Evolutionary conservation across 92 coral and sea anemone species (phyloP).

Genomic region (Galaxea fascicularis): DNA sequence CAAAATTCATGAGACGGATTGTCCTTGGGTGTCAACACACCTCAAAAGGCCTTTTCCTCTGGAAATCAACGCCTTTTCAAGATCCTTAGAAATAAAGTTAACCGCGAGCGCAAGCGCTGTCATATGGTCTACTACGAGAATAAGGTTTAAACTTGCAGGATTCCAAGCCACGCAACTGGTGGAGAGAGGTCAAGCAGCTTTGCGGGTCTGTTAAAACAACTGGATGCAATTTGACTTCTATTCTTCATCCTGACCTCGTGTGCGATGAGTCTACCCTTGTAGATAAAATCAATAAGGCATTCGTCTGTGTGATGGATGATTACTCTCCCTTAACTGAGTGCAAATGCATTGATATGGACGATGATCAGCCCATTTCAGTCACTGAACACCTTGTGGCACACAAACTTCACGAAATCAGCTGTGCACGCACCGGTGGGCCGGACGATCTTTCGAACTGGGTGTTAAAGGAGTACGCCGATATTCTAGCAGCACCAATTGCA

Average conservation of each 20-base stretch:
- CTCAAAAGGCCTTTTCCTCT: constrained; percentile 63
- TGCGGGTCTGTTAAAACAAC: constrained; percentile 60
- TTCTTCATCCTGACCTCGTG: constrained; percentile 40
- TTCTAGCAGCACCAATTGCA: constrained; percentile 66
- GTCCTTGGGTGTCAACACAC: constrained; percentile 67
- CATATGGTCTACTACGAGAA: constrained; percentile 50
- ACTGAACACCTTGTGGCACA: constrained; percentile 29
- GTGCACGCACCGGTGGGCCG: constrained; percentile 64
- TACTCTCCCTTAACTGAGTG: constrained; percentile 55
- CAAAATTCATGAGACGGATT: constrained; percentile 66
- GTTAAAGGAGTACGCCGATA: no score
- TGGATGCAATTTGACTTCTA: constrained; percentile 42
- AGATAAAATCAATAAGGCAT: constrained; percentile 56
- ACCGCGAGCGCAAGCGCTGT: no score
- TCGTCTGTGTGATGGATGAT: constrained; percentile 52
- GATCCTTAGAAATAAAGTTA: constrained; percentile 64
- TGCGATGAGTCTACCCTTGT: constrained; percentile 49
- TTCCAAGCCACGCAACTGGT: constrained; percentile 69
- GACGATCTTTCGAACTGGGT: constrained; percentile 67
- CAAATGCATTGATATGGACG: constrained; percentile 28
- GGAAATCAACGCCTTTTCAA: constrained; percentile 48
- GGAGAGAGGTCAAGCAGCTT: constrained; percentile 63
- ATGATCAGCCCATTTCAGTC: constrained; percentile 53
- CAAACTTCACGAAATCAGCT: constrained; percentile 45
- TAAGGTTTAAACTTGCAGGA: constrained; percentile 55